Evolutionary conservation across 2,888 invertebrate species (phyloP).

Genomic region (Lutraria lutraria): DNA sequence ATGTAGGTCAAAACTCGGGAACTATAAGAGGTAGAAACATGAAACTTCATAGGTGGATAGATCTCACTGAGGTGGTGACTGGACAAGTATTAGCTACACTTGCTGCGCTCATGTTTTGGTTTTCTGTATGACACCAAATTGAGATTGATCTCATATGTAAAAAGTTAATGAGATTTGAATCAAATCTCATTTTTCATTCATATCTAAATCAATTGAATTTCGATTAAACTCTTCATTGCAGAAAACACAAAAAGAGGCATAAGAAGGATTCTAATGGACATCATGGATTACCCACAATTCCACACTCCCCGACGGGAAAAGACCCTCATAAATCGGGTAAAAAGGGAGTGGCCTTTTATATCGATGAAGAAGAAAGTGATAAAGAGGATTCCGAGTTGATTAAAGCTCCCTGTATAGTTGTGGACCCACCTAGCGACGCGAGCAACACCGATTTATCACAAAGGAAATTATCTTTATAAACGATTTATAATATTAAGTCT

Average conservation of each 20-base stretch:
- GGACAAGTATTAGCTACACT: too few relatives aligned
- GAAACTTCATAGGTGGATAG: too few relatives aligned
- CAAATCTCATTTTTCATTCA: background rate
- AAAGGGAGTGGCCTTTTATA: slow-evolving; percentile 80
- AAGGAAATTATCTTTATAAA: slow-evolving; percentile 10
- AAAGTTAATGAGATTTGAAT: background rate
- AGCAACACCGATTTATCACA: background rate
- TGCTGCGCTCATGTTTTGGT: too few relatives aligned
- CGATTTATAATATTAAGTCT: too few relatives aligned
- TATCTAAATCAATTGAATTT: background rate
- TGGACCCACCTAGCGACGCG: slow-evolving; percentile 81
- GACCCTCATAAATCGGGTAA: slow-evolving; percentile 51
- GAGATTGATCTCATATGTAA: slow-evolving; percentile 12
- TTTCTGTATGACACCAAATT: background rate
- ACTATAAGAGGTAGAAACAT: too few relatives aligned
- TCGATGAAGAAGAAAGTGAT: slow-evolving; percentile 78
- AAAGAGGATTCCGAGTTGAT: slow-evolving; percentile 73
- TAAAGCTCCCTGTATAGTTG: slow-evolving; percentile 77
- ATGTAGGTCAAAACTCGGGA: too few relatives aligned
- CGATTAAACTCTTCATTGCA: slow-evolving; percentile 36
- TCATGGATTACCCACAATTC: slow-evolving; percentile 73
- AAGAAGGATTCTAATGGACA: slow-evolving; percentile 66
- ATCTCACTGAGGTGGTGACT: too few relatives aligned
- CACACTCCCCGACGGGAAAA: slow-evolving; percentile 70
- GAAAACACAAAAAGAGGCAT: slow-evolving; percentile 71